Percentiles rank a stretch among this genome's conserved stretches.
Conservation (phyloP, 2,113 vertebrate genomes). For the Brachyhypopomus occidentalis region DNA sequence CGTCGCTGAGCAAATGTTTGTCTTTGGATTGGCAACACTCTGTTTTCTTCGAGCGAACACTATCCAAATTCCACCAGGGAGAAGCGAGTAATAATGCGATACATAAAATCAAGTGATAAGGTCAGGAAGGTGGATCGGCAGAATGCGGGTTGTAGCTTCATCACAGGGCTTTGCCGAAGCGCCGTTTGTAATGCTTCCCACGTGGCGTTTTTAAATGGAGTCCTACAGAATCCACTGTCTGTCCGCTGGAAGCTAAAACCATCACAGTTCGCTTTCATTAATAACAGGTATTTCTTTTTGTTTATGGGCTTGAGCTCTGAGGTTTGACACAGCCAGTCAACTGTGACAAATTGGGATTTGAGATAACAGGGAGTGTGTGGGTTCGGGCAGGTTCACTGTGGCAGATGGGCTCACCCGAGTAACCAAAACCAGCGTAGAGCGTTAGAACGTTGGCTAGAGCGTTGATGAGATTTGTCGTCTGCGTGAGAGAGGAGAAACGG, state of each 20-base stretch:
- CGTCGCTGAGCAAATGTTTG: constrained; percentile 4
- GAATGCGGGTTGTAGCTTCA: not conserved
- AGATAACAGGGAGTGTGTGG: constrained; percentile 66
- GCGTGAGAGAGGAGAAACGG: constrained; percentile 67
- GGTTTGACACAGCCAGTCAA: constrained; percentile 64
- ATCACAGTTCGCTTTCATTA: constrained; percentile 30
- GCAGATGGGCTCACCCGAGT: constrained; percentile 66
- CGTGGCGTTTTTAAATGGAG: not conserved
- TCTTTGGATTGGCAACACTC: constrained; percentile 11
- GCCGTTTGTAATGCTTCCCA: not conserved
- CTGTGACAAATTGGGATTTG: constrained; percentile 75
- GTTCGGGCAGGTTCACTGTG: constrained; percentile 61
- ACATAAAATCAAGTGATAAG: constrained; percentile 15
- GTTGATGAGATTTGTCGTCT: constrained; percentile 75
- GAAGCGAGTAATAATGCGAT: not conserved
- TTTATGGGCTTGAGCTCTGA: constrained; percentile 34
- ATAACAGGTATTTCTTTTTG: constrained; percentile 53
- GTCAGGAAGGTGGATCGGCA: not conserved
- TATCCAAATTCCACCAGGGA: not conserved
- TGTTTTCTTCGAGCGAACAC: not conserved
- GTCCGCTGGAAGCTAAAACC: not conserved
- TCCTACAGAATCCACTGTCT: not conserved
- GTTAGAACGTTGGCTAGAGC: constrained; percentile 59
- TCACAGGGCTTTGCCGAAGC: not conserved
- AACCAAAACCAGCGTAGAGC: constrained; percentile 65